Evolutionary conservation across 2,113 vertebrate genomes (phyloP), one percentile per base, ranked within the genome.

Genomic region (Gnathonemus longibarbis): DNA sequence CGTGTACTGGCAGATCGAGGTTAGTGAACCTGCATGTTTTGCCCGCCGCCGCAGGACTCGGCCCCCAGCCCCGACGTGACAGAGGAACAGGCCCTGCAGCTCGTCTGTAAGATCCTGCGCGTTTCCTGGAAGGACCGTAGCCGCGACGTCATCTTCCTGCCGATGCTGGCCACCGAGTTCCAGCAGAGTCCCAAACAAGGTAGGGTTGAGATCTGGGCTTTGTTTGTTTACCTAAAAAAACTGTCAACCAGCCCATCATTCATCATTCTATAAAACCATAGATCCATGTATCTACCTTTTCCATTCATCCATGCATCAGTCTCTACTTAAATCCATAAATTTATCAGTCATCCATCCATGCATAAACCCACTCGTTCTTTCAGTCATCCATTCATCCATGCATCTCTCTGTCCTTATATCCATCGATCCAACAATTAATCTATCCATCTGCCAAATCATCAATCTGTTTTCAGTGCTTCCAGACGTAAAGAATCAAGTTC

Each of bases 71-170:
- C 97, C 0, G 98, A 99, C 92, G 97, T 99, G 52, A 97, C 98
- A 1, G 98, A 99, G 94, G 98, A 99, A 42, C 98, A 99, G 94
- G 98, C 98, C 92, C 94, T 99, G 89, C 98, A 98, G 96, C 97
- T 99, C 94, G 97, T 99, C 95, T 99, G 98, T 96, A 99, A 98
- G 96, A 98, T 99, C 94, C 97, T 99, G 91, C 96, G 98, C 35
- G 98, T 99, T 91, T 99, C 98, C 66, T 99, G 98, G 98, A 98
- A 99, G 95, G 98, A 99, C 90, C 96, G 97, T 87, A 98, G 98
- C 93, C 96, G 98, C 95, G 98, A 99, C 0, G 98, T 99, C 85
- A 98, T 99, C 94, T 99, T 98, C 93, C 96, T 99, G 88, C 97
- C 97, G 90, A 98, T 96, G 0, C 96, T 99, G 83, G 98, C 98